These are phyloP conservation scores for Manduca sexta DNA, from an alignment of 1,140 invertebrate genomes.

Conservation along the genomic window DNA sequence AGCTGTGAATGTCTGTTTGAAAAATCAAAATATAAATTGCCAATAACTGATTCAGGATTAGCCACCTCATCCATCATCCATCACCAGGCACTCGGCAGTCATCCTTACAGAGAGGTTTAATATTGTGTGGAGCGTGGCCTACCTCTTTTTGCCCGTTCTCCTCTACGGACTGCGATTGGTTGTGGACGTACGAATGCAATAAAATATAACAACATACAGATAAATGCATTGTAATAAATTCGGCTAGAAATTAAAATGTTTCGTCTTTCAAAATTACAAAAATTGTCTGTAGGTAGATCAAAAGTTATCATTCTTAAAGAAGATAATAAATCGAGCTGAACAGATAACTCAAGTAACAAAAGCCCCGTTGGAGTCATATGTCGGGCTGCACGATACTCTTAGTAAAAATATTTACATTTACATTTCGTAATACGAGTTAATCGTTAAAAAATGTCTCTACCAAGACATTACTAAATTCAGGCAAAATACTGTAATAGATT, in stretches of 20 bases:
- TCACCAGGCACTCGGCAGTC: constrained; percentile 36
- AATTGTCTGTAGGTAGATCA: constrained; percentile 40
- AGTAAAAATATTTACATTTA: constrained; percentile 71
- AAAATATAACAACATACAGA: constrained; percentile 71
- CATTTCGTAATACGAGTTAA: constrained; percentile 57
- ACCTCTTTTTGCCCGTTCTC: constrained; percentile 70
- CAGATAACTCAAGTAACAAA: constrained; percentile 56
- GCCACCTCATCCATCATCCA: constrained; percentile 8
- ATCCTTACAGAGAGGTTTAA: background rate
- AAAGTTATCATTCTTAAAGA: constrained; percentile 60
- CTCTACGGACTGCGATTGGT: constrained; percentile 72
- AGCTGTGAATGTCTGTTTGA: too few relatives aligned
- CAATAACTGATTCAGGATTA: background rate
- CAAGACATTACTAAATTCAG: constrained; percentile 69
- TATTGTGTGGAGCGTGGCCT: constrained; percentile 41
- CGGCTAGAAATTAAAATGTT: constrained; percentile 57
- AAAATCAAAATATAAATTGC: background rate
- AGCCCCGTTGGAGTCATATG: constrained; percentile 60
- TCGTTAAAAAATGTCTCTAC: constrained; percentile 66
- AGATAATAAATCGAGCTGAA: constrained; percentile 52
- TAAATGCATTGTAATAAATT: constrained; percentile 69
- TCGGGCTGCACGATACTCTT: constrained; percentile 54
- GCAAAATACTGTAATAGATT: constrained; percentile 56
- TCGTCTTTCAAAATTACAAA: constrained; percentile 53
- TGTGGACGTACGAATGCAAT: constrained; percentile 72